Conservation (phyloP, 1,140 invertebrate species). For the Aphidius gifuensis region DNA sequence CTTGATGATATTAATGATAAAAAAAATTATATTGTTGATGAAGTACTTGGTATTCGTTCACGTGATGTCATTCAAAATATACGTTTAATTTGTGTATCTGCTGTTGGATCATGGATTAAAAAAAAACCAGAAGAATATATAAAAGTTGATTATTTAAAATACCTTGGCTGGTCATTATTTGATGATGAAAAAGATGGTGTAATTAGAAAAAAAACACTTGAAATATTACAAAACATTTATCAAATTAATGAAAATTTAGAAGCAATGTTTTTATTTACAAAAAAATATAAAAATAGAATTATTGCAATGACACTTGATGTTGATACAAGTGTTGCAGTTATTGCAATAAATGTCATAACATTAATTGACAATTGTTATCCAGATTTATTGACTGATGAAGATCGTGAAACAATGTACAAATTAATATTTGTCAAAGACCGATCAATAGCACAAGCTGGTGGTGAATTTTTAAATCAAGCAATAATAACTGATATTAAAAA, state of each 20-base stretch:
- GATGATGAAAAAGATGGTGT: conserved; percentile 80
- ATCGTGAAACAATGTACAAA: conserved; percentile 99
- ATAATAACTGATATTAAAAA: conserved; percentile 74
- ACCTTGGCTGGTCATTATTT: conserved; percentile 97
- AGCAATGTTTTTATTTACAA: conserved; percentile 96
- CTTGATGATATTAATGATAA: conserved; percentile 99
- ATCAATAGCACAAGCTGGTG: conserved; percentile 92
- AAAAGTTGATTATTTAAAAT: conserved; percentile 98
- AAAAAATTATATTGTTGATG: conserved; percentile 99
- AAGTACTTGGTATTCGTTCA: conserved; percentile 97
- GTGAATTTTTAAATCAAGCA: conserved; percentile 96
- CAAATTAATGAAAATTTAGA: conserved; percentile 91
- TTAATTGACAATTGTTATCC: conserved; percentile 93
- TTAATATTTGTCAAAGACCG: conserved; percentile 96
- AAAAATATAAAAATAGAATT: conserved; percentile 98
- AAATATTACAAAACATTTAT: conserved; percentile 92
- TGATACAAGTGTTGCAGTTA: conserved; percentile 97
- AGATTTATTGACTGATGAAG: conserved; percentile 93
- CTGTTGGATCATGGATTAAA: conserved; percentile 99
- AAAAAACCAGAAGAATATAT: conserved; percentile 96
- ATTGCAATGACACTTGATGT: conserved; percentile 99
- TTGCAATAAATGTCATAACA: conserved; percentile 92
- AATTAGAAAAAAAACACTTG: conserved; percentile 73
- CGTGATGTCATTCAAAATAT: conserved; percentile 97
- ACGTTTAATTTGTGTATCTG: conserved; percentile 94